Percentiles rank a stretch among this genome's conserved stretches.
Conservation (phyloP, 2,797 vertebrate genomes). For the Loriculus beryllinus region DNA sequence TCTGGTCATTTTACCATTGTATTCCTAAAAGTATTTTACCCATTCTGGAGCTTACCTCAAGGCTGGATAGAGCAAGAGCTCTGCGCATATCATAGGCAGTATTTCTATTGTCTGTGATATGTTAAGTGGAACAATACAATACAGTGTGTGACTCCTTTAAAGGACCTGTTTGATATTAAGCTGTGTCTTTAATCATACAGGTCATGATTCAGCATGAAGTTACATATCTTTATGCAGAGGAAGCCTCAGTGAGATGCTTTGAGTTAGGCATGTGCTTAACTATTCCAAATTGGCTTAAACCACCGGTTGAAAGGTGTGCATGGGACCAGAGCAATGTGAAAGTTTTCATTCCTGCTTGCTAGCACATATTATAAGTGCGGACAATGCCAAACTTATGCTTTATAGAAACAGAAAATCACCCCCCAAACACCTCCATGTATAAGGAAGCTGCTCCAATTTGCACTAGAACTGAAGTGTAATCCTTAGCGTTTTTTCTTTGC, state of each 20-base stretch:
- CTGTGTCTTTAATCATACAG: background rate
- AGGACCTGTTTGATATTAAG: background rate
- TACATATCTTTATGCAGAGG: background rate
- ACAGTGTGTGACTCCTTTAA: background rate
- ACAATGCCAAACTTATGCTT: background rate
- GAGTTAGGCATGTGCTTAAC: background rate
- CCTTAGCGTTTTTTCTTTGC: background rate
- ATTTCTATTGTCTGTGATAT: background rate
- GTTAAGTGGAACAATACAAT: background rate
- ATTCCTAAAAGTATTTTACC: background rate
- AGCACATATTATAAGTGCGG: background rate
- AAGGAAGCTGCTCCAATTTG: background rate
- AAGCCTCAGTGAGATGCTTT: background rate
- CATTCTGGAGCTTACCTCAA: background rate
- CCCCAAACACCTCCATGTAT: background rate
- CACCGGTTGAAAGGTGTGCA: background rate
- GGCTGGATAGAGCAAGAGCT: background rate
- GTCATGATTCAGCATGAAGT: background rate
- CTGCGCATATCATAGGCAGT: background rate
- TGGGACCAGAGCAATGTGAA: background rate
- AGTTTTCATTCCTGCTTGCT: background rate
- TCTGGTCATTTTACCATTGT: background rate
- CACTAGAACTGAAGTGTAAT: background rate
- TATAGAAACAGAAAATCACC: background rate
- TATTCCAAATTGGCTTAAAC: background rate